A percentile compares a stretch with the other conserved stretches of the same genome.
phyloP scores from a whole-genome alignment of 2,113 vertebrate species.

The Limanda limanda region DNA sequence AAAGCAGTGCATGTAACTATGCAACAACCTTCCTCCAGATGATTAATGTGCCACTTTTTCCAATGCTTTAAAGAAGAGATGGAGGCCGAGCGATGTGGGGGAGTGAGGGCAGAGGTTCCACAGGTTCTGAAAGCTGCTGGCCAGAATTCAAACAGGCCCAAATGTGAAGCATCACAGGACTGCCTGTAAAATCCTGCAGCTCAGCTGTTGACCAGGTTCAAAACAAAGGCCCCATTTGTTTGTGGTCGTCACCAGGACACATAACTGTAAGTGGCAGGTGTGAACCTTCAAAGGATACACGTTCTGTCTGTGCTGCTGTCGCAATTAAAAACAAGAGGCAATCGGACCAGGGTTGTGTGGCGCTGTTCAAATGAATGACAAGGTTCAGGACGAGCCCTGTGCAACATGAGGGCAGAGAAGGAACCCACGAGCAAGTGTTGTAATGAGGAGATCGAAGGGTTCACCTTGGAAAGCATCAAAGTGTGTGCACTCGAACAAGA shows the following conservation, averaged over 20 bases:
- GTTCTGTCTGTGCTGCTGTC: neutral
- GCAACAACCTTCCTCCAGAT: slow-evolving; percentile 7
- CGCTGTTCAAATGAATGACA: slow-evolving; percentile 1
- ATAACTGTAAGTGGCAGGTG: slow-evolving; percentile 27
- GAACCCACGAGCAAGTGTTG: neutral
- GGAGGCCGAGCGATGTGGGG: slow-evolving; percentile 27
- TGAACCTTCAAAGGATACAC: slow-evolving; percentile 13
- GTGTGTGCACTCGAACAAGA: neutral
- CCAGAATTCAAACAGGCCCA: slow-evolving; percentile 36
- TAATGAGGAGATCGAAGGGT: neutral
- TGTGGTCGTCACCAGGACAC: neutral
- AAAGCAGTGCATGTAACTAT: neutral
- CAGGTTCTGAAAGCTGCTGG: slow-evolving; percentile 47
- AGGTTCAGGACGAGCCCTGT: neutral
- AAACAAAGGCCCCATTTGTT: slow-evolving; percentile 29
- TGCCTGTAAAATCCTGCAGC: slow-evolving; percentile 19
- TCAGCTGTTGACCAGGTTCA: slow-evolving; percentile 31
- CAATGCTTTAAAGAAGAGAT: slow-evolving; percentile 33
- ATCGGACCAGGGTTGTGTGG: neutral
- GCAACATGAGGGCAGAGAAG: too few relatives aligned
- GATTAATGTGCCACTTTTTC: slow-evolving; percentile 19
- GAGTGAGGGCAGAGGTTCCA: slow-evolving; percentile 35
- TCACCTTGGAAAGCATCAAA: too few relatives aligned
- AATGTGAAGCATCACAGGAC: slow-evolving; percentile 9
- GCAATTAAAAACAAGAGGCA: neutral